Evolutionary conservation across 2,113 vertebrate species (phyloP).

Genomic region (Narcine bancroftii): DNA sequence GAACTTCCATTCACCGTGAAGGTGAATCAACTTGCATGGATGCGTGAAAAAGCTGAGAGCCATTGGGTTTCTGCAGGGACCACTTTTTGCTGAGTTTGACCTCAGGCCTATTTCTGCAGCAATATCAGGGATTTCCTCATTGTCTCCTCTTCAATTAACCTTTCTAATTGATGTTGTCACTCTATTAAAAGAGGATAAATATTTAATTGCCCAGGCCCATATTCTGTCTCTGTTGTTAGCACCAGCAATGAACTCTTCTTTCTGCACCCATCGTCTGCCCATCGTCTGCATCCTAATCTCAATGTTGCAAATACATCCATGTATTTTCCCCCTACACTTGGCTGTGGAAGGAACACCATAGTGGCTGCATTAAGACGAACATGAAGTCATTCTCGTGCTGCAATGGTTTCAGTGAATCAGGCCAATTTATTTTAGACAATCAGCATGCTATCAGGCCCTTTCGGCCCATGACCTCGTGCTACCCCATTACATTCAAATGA

Average conservation of each 20-base stretch:
- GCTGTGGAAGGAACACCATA: not conserved
- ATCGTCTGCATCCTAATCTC: too few species aligned
- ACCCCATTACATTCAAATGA: too few species aligned
- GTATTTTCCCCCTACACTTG: not conserved
- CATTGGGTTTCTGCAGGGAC: not conserved
- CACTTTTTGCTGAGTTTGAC: not conserved
- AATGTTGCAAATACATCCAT: not conserved
- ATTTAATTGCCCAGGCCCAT: not conserved
- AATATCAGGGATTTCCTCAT: not conserved
- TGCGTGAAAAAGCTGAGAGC: not conserved
- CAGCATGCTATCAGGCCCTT: too few species aligned
- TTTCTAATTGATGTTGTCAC: constrained; percentile 4
- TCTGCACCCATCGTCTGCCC: not conserved
- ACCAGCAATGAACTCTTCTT: not conserved
- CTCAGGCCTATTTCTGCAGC: not conserved
- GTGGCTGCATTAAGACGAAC: too few species aligned
- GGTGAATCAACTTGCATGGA: not conserved
- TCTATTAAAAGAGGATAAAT: constrained; percentile 1
- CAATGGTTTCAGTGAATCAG: not conserved
- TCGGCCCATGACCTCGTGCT: too few species aligned
- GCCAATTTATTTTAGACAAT: too few species aligned
- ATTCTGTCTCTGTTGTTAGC: not conserved
- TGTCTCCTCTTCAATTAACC: not conserved
- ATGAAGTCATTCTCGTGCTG: not conserved
- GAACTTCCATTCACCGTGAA: not conserved